Evolutionary conservation across 2,113 vertebrate species (phyloP), one percentile per base, ranked within the genome.

Genomic region (Saccopteryx leptura): DNA sequence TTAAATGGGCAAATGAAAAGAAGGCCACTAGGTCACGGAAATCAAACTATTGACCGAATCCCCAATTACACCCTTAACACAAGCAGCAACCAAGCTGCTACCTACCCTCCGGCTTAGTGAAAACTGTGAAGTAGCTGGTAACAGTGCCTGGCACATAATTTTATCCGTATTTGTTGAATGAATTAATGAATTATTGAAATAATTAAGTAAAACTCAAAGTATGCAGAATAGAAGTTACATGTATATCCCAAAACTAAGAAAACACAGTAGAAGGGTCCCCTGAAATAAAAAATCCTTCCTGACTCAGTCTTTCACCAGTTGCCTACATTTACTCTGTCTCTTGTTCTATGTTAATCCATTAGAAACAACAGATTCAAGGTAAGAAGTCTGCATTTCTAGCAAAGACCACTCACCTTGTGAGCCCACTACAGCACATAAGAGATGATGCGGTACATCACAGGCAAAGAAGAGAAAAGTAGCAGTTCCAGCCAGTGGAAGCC

Each of bases 231-330:
- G 9, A 90, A 61, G 1, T 74, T 78, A 74, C 3, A 50, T 2
- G 15, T 61, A 83, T 31, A 74, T 9, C 50, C 39, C 8, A 74
- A 89, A 87, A 87, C 21, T 78, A 83, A 83, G 46, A 88, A 4
- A 88, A 71, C 21, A 74, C 24, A 88, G 83, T 1, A 91, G 7
- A 88, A 94, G 28, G 14, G 39, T 28, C 9, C 74, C 39, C 66
- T 82, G 90, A 82, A 96, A 90, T 68, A 81, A 93, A 82, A 58
- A 92, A 82, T 31, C n/a, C 52, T 85, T 84, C 82, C 61, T 88
- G 65, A 80, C 60, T 75, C 69, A 54, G 4, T 85, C n/a, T 87
- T 87, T 83, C 23, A 58, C 56, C 48, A 90, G 9, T 50, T 86
- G 13, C 26, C 79, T 76, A 48, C 3, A 54, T 78, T 91, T 75